These are phyloP conservation scores for Alloscopus bannaensis DNA, from an alignment of 2,888 invertebrate genomes.

Conservation along the genomic window DNA sequence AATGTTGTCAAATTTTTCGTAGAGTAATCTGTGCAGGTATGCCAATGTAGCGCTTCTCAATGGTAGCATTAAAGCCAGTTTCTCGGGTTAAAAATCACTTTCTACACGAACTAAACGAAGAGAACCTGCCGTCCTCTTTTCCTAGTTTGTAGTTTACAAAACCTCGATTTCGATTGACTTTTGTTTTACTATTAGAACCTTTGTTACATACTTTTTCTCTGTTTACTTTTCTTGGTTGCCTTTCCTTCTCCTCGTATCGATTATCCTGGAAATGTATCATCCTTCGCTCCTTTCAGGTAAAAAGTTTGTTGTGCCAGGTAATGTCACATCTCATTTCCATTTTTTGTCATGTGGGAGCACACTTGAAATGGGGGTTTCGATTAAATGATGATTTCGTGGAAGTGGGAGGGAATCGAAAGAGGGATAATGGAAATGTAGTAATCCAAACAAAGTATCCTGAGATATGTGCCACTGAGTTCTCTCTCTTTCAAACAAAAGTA, in stretches of 20 bases:
- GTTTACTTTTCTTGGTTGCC: not conserved
- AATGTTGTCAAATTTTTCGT: too few relatives aligned
- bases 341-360: constrained; percentile 15
- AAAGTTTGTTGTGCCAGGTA: constrained; percentile 22
- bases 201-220: not conserved
- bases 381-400: constrained; percentile 4
- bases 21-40: too few relatives aligned
- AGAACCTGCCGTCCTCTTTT: too few relatives aligned
- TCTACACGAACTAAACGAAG: not conserved
- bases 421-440: not conserved
- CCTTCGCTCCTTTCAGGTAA: not conserved
- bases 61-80: too few relatives aligned
- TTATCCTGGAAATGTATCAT: not conserved
- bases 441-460: not conserved
- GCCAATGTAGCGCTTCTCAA: too few relatives aligned
- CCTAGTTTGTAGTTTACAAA: too few relatives aligned
- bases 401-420: not conserved
- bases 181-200: too few relatives aligned
- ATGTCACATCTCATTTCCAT: constrained; percentile 51
- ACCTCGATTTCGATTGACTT: too few relatives aligned
- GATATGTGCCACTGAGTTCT: not conserved
- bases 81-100: not conserved
- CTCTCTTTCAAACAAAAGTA: too few relatives aligned
- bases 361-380: too few relatives aligned
- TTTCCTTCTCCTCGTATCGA: constrained; percentile 5